Evolutionary conservation across 1,140 invertebrate species (phyloP).

Genomic region (Pseudomyrmex concolor): DNA sequence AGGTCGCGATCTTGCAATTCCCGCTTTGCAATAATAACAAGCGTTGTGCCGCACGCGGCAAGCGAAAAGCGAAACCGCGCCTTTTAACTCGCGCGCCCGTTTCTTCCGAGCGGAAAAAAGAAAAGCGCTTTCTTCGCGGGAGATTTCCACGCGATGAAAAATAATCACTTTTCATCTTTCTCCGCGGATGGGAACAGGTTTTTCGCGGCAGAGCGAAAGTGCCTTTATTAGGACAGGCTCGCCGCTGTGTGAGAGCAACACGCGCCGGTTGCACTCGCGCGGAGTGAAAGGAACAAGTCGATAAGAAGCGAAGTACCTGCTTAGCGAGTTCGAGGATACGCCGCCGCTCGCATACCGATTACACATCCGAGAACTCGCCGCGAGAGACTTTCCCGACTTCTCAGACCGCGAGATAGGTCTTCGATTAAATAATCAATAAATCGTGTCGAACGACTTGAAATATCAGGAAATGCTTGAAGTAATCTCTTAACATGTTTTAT

Average conservation of each 20-base stretch:
- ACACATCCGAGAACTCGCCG: background rate
- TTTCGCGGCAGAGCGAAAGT: slow-evolving; percentile 56
- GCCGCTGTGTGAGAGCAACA: background rate
- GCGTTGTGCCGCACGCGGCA: background rate
- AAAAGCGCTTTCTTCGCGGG: background rate
- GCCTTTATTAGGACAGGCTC: slow-evolving; percentile 69
- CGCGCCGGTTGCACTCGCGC: slow-evolving; percentile 46
- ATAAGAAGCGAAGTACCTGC: slow-evolving; percentile 68
- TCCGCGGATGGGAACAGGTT: background rate
- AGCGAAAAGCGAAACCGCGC: background rate
- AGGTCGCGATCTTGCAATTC: slow-evolving; percentile 58
- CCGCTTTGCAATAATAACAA: background rate
- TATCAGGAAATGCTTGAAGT: no score
- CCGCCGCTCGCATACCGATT: slow-evolving; percentile 19
- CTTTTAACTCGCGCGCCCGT: background rate
- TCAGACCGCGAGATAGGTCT: background rate
- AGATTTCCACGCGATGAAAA: background rate
- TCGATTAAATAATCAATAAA: background rate
- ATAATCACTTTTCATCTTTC: background rate
- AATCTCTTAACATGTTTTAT: no score
- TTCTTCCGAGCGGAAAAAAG: background rate
- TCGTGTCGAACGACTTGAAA: no score
- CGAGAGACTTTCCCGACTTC: background rate
- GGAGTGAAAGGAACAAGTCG: slow-evolving; percentile 69
- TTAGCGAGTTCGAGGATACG: background rate